Base-by-base conservation (phyloP, 1,140 invertebrate genomes). In the Drosophila kohkoa region DNA sequence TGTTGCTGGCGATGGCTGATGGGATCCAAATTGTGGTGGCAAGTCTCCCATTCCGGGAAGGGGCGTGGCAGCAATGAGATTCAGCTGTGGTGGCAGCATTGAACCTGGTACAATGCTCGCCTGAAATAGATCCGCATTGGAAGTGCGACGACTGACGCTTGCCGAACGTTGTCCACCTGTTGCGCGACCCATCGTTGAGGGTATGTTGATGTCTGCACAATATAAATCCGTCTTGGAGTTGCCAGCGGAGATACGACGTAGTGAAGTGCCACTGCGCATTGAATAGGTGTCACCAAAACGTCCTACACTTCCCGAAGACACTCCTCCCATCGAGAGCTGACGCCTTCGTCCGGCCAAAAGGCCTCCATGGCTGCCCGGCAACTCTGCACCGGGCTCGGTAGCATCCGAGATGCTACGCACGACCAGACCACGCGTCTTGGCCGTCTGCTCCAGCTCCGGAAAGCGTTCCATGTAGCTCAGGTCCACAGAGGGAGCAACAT, bases 171-270 rank as follows among this genome's bases (percentile, higher is more conserved):
- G 82, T 7, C 78, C 87, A 5, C 73, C 73, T 0, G 15, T 38
- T 10, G n/a, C 16, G 13, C 69, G 72, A n/a, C 60, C 57, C 35
- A 30, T 52, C n/a, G 7, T n/a, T 20, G 5, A 38, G 16, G 91
- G 86, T 74, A 92, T 92, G 28, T 91, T 91, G 6, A 92, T 91
- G 25, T 92, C 91, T 0, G 91, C 91, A 45, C 91, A 92, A 57
- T 78, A 91, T 1, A 92, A 60, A 46, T 92, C 91, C 10, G 75
- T 65, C 62, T 92, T 89, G 11, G 91, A 92, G 55, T 91, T 85
- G 0, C 75, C 82, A 1, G 79, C 77, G 0, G 91, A 89, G 8
- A 91, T 91, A 48, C 89, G 79, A 5, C 91, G 87, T 55, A 92
- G 20, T 0, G 91, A 92, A n/a, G 72, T 82, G 41, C 79, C 89